Base-by-base conservation (phyloP, 2,888 invertebrate species). In the Prostheceraeus crozeri region DNA sequence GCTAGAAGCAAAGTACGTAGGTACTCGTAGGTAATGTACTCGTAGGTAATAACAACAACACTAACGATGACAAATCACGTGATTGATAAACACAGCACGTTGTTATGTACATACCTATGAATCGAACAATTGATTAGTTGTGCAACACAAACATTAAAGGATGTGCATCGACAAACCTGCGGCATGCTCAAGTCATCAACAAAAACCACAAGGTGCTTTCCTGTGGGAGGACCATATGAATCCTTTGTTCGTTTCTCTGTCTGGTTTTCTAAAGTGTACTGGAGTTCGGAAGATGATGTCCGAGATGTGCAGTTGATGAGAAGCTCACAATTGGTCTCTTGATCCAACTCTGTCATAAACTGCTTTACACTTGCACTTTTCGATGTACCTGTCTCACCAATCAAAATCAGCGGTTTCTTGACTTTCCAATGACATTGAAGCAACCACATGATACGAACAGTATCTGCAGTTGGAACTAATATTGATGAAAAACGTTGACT, bases 141-240 rank as follows among this genome's bases (percentile, higher is more conserved):
- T n/a, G n/a, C n/a, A n/a, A n/a, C n/a, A n/a, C n/a, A n/a, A n/a
- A n/a, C n/a, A n/a, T n/a, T n/a, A n/a, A n/a, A n/a, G n/a, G n/a
- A n/a, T n/a, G n/a, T n/a, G n/a, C n/a, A n/a, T 35, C 33, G 10
- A 8, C 10, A 8, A 8, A 61, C 61, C 46, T 46, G 46, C 11
- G 62, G 62, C 60, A 62, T 62, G 35, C 57, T 62, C 55, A 62
- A 45, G 35, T 62, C 62, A 57, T 62, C 62, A 10, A 62, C 48
- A 27, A 62, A 62, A 3, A 62, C 45, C 8, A 61, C 35, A 4
- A 62, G 51, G 55, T 40, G 55, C 35, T 62, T 62, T 11, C 62
- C 62, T 14, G 61, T 31, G 3, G 62, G 27, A 16, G 63, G 63
- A 11, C 58, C 63, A 45, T 53, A 63, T n/a, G 40, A 40, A 3